Conservation (phyloP, 92 coral and sea anemone species). For the Epizoanthus ramosus region DNA sequence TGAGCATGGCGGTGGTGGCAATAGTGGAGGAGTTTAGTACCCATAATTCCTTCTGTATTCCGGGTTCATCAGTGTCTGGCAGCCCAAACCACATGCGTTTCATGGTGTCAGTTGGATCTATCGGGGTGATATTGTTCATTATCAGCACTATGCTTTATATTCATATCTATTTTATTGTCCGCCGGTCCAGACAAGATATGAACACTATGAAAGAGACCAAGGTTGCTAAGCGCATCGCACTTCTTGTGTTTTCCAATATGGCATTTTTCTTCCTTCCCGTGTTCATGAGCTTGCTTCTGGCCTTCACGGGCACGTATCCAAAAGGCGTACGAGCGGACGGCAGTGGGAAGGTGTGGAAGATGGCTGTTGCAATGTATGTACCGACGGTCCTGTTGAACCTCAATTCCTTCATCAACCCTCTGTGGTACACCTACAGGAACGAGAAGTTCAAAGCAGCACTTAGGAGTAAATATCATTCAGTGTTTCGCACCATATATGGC, state of each 20-base stretch:
- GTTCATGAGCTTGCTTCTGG: constrained; percentile 12
- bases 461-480: neutral
- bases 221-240: constrained; percentile 63
- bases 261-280: constrained; percentile 66
- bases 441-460: constrained; percentile 54
- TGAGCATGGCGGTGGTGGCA: constrained; percentile 61
- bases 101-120: constrained; percentile 51
- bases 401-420: constrained; percentile 73
- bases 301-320: neutral
- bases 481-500: neutral
- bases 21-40: constrained; percentile 60
- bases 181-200: constrained; percentile 60
- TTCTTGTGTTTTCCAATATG: constrained; percentile 67
- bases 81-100: constrained; percentile 65
- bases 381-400: constrained; percentile 60
- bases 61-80: constrained; percentile 63
- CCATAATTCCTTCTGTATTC: constrained; percentile 76
- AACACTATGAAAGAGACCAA: constrained; percentile 69
- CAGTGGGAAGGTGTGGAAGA: neutral
- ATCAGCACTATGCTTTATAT: constrained; percentile 59
- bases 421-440: constrained; percentile 73
- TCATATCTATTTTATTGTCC: constrained; percentile 59
- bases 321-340: neutral
- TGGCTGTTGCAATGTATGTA: neutral
- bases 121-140: constrained; percentile 53